Base-by-base conservation (phyloP, 92 coral and sea anemone species). In the Anthopleura xanthogrammica region DNA sequence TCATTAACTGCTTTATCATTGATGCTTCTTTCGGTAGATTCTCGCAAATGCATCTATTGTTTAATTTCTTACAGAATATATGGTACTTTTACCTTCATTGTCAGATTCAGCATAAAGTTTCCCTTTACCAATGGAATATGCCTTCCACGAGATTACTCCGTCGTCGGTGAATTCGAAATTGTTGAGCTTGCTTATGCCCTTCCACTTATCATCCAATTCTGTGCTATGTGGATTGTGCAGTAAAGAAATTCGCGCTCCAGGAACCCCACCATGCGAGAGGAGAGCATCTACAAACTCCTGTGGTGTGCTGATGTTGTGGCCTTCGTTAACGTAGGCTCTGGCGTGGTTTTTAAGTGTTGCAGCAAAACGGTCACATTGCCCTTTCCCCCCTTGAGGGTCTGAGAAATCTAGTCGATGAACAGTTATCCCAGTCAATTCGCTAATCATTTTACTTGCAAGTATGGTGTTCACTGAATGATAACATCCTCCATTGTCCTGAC, bases 301-400 rank as follows among this genome's bases (percentile, higher is more conserved):
- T 1, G 80, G 68, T 29, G 85, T 82, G 20, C 60, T 83, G 52
- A 82, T 81, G 55, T 89, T 87, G 66, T 89, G 77, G 12, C 87
- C 87, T 70, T 89, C 85, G 75, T 89, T 77, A 60, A 89, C 64
- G 58, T 79, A 82, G 22, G 81, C 74, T 16, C 76, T 78, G 23
- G 83, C 83, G 52, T 89, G 89, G 62, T 78, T 79, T 65, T 89
- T 86, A 29, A 86, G 57, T n/a, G 86, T 77, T 52, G 89, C 89
- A 39, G 89, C 82, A 80, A 77, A 75, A 7, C 89, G 81, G 58
- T 89, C 89, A 40, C 89, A 86, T 19, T 83, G 80, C 2, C 84
- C 87, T 66, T 86, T 89, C 19, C 92, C 90, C 40, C 87, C 89
- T 57, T 89, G 90, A 40, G 92, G 92, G 55, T 89, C 92, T 2